These are phyloP conservation scores for Gobionotothen gibberifrons DNA, from an alignment of 2,797 vertebrate genomes.

Conservation along the genomic window DNA sequence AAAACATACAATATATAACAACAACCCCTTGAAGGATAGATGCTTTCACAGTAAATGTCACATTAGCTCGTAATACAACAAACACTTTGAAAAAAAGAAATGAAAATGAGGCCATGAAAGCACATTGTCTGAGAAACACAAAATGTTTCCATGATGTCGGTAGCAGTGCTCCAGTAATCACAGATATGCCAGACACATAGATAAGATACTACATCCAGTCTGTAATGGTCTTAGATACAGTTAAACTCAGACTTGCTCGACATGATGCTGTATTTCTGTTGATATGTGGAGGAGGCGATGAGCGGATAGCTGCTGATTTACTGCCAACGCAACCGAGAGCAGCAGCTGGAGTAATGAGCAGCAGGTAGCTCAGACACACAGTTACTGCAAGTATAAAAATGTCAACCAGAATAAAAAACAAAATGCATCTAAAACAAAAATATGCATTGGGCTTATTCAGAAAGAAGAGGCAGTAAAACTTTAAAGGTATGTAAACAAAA, in stretches of 20 bases:
- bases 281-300: conserved; percentile 58
- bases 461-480: conserved; percentile 56
- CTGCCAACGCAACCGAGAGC: conserved; percentile 63
- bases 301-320: conserved; percentile 69
- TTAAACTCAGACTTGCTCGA: conserved; percentile 65
- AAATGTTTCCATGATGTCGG: conserved; percentile 54
- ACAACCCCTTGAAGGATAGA: conserved; percentile 74
- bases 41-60: conserved; percentile 85
- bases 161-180: conserved; percentile 62
- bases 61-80: conserved; percentile 78
- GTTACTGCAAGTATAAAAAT: conserved; percentile 61
- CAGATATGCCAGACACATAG: conserved; percentile 54
- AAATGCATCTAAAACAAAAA: conserved; percentile 49
- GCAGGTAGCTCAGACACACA: conserved; percentile 54
- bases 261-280: conserved; percentile 61
- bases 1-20: conserved; percentile 83
- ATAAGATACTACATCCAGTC: conserved; percentile 60
- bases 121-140: conserved; percentile 69
- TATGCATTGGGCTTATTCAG: conserved; percentile 27
- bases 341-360: conserved; percentile 68
- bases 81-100: conserved; percentile 61
- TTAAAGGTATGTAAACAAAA: conserved; percentile 70
- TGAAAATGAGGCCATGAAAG: conserved; percentile 61
- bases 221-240: conserved; percentile 63
- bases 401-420: conserved; percentile 48